Evolutionary conservation across 1,140 invertebrate genomes (phyloP).

Genomic region (Mactra quadrangularis): DNA sequence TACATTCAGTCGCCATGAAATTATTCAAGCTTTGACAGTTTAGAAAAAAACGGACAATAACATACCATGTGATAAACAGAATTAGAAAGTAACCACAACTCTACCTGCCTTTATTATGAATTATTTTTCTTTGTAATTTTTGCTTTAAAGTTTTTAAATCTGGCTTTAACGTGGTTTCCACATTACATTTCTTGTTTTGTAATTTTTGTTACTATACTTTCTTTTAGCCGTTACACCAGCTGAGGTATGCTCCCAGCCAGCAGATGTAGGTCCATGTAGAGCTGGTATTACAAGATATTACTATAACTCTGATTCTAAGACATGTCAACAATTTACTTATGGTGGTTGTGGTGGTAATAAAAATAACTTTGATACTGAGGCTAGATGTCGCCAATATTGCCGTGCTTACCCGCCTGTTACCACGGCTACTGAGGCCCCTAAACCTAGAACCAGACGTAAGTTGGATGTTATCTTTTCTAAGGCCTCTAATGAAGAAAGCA

Average conservation of each 20-base stretch:
- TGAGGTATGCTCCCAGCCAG: constrained; percentile 72
- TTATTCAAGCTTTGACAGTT: too few relatives aligned
- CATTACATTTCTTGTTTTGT: too few relatives aligned
- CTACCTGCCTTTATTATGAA: too few relatives aligned
- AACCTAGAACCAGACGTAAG: constrained; percentile 33
- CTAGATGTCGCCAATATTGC: constrained; percentile 63
- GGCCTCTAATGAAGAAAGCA: too few relatives aligned
- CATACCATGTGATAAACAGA: too few relatives aligned
- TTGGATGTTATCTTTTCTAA: too few relatives aligned
- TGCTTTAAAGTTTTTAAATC: too few relatives aligned
- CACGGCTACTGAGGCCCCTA: neutral
- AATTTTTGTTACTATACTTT: constrained; percentile 89
- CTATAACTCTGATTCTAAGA: constrained; percentile 85
- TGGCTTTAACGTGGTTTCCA: too few relatives aligned
- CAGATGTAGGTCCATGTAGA: constrained; percentile 86
- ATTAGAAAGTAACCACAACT: too few relatives aligned
- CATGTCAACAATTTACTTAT: constrained; percentile 74
- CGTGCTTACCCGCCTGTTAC: neutral
- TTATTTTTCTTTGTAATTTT: too few relatives aligned
- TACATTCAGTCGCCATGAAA: too few relatives aligned
- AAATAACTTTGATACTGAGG: constrained; percentile 73
- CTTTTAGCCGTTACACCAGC: constrained; percentile 85
- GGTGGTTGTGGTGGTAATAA: constrained; percentile 78
- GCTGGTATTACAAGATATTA: constrained; percentile 85
- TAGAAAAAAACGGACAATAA: too few relatives aligned